phyloP scores from a whole-genome alignment of 2,888 invertebrate species.

The Exephanes ischioxanthus region DNA sequence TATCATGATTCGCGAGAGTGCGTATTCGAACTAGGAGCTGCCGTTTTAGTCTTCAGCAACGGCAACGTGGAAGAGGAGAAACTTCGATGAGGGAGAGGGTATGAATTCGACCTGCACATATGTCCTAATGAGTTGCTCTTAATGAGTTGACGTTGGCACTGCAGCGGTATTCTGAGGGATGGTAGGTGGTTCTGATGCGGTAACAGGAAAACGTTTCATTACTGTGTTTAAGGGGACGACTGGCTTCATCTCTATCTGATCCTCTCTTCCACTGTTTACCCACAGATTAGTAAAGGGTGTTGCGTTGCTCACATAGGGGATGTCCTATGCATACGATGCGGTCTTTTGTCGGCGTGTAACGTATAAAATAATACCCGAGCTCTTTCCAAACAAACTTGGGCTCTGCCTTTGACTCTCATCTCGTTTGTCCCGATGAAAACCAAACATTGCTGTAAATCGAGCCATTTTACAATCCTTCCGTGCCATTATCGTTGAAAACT shows the following conservation, averaged over 20 bases:
- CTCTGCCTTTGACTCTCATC: neutral
- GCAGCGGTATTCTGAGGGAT: conserved; percentile 7
- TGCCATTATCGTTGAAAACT: neutral
- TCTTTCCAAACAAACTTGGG: neutral
- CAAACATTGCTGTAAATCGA: conserved; percentile 4
- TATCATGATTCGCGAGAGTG: conserved; percentile 38
- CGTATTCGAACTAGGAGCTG: conserved; percentile 1
- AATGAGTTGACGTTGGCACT: conserved; percentile 72
- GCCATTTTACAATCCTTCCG: neutral
- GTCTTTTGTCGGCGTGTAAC: conserved; percentile 11
- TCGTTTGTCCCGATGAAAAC: conserved; percentile 27
- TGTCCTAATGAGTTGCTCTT: conserved; percentile 75
- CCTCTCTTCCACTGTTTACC: conserved; percentile 16
- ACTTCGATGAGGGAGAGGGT: conserved; percentile 4
- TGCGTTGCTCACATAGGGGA: conserved; percentile 2
- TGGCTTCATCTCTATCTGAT: conserved; percentile 11
- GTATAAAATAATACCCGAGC: conserved; percentile 19
- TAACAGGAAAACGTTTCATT: conserved; percentile 72
- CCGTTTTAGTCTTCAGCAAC: conserved; percentile 9
- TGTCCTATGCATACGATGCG: conserved; percentile 3
- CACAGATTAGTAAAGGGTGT: conserved; percentile 24
- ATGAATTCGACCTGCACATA: conserved; percentile 62
- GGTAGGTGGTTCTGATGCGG: conserved; percentile 31
- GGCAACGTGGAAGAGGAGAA: conserved; percentile 17
- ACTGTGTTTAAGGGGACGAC: conserved; percentile 70